Evolutionary conservation across 2,888 invertebrate species (phyloP).

Genomic region (Cynaeus angustus): DNA sequence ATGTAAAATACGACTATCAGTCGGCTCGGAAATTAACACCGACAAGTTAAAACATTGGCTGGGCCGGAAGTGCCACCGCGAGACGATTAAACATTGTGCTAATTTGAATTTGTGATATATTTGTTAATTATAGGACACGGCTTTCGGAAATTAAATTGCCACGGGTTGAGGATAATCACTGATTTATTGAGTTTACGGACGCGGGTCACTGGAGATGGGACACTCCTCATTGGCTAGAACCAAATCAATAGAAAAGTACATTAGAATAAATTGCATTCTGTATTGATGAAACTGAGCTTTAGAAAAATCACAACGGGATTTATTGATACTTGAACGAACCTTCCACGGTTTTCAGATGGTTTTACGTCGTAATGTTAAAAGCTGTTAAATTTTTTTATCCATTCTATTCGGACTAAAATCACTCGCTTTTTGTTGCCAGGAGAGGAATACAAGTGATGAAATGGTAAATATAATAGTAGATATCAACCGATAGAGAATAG

Average conservation of each 20-base stretch:
- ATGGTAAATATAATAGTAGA: too few species aligned
- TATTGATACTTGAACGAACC: conserved; percentile 17
- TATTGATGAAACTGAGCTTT: conserved; percentile 22
- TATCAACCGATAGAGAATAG: too few species aligned
- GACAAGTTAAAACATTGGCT: conserved; percentile 69
- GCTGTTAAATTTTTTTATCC: background rate
- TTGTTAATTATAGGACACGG: conserved; percentile 68
- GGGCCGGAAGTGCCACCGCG: conserved; percentile 63
- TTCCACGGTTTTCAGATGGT: conserved; percentile 5
- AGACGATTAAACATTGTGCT: conserved; percentile 63
- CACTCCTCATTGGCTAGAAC: conserved; percentile 14
- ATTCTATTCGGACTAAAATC: too few species aligned
- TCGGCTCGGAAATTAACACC: conserved; percentile 71
- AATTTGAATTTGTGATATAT: conserved; percentile 71
- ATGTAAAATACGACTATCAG: conserved; percentile 70
- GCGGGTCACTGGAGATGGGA: conserved; percentile 20
- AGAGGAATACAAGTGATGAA: too few species aligned
- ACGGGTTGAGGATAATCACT: conserved; percentile 63
- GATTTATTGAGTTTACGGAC: conserved; percentile 59
- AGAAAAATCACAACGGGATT: conserved; percentile 20
- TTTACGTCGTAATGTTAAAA: background rate
- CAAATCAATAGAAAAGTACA: conserved; percentile 21
- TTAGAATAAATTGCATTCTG: conserved; percentile 16
- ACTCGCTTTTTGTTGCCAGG: too few species aligned
- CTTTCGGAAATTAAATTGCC: conserved; percentile 69